A percentile compares a stretch with the other conserved stretches of the same genome.
These are phyloP conservation scores for Falco peregrinus DNA, from an alignment of 2,797 vertebrate species.

Conservation along the genomic window DNA sequence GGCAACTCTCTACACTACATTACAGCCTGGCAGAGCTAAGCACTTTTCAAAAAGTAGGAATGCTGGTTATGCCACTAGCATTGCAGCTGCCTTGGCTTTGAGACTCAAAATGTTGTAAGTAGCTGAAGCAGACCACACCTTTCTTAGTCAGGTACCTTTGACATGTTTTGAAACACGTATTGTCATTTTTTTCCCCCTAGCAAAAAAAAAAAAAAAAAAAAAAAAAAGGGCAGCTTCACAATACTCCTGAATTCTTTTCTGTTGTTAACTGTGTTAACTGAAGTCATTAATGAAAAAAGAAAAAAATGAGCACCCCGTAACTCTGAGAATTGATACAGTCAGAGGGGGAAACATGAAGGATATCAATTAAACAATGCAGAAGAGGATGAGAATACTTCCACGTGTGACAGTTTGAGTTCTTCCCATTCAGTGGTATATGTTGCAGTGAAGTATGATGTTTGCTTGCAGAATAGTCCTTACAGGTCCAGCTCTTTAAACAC, in stretches of 20 bases:
- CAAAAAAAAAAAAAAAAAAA: constrained; percentile 19
- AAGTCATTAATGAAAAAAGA: neutral
- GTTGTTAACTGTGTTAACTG: neutral
- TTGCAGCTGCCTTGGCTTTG: constrained; percentile 43
- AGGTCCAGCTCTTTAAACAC: neutral
- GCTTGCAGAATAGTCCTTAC: neutral
- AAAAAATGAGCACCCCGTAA: neutral
- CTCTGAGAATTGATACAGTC: neutral
- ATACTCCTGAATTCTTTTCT: constrained; percentile 8
- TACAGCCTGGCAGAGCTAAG: neutral
- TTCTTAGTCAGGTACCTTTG: neutral
- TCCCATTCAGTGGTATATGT: neutral
- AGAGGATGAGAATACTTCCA: neutral
- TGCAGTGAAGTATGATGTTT: neutral
- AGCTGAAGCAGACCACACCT: constrained; percentile 63
- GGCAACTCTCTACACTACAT: neutral
- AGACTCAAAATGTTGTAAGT: constrained; percentile 41
- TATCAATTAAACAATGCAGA: neutral
- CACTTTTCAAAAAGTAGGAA: constrained; percentile 9
- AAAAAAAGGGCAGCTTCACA: neutral
- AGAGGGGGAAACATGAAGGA: neutral
- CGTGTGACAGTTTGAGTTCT: neutral
- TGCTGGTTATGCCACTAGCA: constrained; percentile 37
- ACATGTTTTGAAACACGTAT: constrained; percentile 57
- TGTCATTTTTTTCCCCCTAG: constrained; percentile 45